A percentile compares a stretch with the other conserved stretches of the same genome.
These are phyloP conservation scores for Muscicapa striata DNA, from an alignment of 2,797 vertebrate genomes.

Conservation along the genomic window DNA sequence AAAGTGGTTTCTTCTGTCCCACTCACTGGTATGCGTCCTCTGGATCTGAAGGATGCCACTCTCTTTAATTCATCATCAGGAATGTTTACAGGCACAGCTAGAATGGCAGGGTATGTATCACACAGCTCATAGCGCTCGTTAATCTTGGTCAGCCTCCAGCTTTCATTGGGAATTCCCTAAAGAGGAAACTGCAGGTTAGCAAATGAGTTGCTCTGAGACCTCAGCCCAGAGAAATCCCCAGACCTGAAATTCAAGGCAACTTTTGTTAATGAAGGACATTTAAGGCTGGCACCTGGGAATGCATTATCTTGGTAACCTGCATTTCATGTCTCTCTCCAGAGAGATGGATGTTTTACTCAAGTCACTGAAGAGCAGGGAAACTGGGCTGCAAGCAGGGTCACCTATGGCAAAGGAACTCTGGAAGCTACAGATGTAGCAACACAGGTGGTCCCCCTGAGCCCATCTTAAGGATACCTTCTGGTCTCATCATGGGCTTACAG, in stretches of 20 bases:
- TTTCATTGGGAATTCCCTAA: constrained; percentile 96
- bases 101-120: constrained; percentile 90
- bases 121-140: constrained; percentile 95
- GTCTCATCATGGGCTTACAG: neutral
- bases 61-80: constrained; percentile 92
- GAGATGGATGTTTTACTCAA: neutral
- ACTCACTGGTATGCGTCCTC: constrained; percentile 93
- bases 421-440: neutral
- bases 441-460: neutral
- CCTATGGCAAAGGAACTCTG: neutral
- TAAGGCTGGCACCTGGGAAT: neutral
- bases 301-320: neutral
- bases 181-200: constrained; percentile 34
- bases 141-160: constrained; percentile 93
- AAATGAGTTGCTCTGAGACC: neutral
- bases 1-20: neutral
- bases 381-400: neutral
- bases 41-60: constrained; percentile 89
- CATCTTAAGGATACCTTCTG: neutral
- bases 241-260: constrained; percentile 8
- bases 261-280: neutral
- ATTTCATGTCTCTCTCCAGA: neutral
- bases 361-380: neutral
- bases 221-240: neutral
- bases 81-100: constrained; percentile 92